These are phyloP conservation scores for Teleogryllus occipitalis DNA, from an alignment of 1,140 invertebrate genomes.

Conservation along the genomic window DNA sequence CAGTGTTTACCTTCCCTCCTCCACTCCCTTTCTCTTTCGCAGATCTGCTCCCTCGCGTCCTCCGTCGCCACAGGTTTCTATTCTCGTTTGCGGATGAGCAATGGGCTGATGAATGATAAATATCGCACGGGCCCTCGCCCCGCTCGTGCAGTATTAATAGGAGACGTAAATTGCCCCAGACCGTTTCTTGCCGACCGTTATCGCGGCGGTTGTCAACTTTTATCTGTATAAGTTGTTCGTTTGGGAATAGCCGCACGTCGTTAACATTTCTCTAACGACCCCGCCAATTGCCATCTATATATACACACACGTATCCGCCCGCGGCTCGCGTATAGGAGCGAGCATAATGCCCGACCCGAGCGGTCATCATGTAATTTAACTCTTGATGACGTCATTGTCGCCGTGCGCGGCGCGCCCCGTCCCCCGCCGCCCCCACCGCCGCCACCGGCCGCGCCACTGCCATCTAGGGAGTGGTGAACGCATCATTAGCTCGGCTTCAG, in stretches of 20 bases:
- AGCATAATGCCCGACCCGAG: neutral
- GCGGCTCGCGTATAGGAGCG: neutral
- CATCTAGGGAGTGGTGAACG: no score
- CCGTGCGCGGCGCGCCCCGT: neutral
- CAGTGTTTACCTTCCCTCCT: no score
- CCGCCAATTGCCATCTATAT: neutral
- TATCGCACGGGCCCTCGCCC: neutral
- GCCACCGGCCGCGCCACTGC: no score
- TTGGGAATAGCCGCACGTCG: neutral
- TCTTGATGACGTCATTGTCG: slow-evolving; percentile 3
- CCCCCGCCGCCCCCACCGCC: no score
- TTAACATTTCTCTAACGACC: slow-evolving; percentile 4
- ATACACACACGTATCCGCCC: neutral
- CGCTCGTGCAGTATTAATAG: neutral
- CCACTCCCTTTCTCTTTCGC: neutral
- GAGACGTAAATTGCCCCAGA: neutral
- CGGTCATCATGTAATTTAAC: slow-evolving; percentile 4
- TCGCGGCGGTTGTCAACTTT: slow-evolving; percentile 3
- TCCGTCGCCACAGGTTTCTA: neutral
- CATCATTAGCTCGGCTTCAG: no score
- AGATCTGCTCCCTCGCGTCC: neutral
- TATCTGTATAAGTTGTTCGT: slow-evolving; percentile 5
- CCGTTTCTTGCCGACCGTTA: neutral
- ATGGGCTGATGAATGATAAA: slow-evolving; percentile 4
- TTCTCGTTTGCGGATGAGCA: neutral